Percentiles rank a stretch among this genome's conserved stretches.
Evolutionary conservation across 2,888 invertebrate genomes (phyloP).

Genomic region (Blomia tropicalis): DNA sequence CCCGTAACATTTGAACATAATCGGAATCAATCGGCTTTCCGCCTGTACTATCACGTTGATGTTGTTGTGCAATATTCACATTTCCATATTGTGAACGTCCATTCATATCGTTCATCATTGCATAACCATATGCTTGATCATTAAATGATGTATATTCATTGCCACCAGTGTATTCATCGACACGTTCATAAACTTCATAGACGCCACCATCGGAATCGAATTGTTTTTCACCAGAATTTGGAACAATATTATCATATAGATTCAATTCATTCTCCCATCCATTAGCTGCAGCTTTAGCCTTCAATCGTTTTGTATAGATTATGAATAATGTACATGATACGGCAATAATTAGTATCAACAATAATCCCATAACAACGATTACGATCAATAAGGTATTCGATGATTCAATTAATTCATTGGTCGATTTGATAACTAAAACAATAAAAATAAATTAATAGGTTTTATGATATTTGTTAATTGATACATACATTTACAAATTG

Average conservation of each 20-base stretch:
- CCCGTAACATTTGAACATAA: not conserved
- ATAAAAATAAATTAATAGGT: not conserved
- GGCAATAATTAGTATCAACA: not conserved
- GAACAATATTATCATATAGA: not conserved
- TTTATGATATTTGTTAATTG: not conserved
- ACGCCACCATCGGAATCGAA: not conserved
- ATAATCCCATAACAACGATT: not conserved
- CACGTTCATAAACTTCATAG: slow-evolving; percentile 2
- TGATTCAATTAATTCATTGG: slow-evolving; percentile 11
- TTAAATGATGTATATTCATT: slow-evolving; percentile 13
- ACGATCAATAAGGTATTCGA: not conserved
- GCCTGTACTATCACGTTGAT: not conserved
- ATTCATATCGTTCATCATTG: not conserved
- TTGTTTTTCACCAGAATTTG: not conserved
- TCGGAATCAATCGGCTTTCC: too few relatives aligned
- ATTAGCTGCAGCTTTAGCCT: slow-evolving; percentile 7
- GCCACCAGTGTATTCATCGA: slow-evolving; percentile 11
- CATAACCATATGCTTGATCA: not conserved
- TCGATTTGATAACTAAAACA: not conserved
- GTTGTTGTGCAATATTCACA: not conserved
- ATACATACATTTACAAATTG: slow-evolving; percentile 18
- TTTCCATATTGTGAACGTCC: not conserved
- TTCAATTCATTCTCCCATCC: not conserved
- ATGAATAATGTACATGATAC: not conserved
- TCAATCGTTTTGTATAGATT: not conserved